A percentile compares a stretch with the other conserved stretches of the same genome.
Evolutionary conservation across 2,797 vertebrate species (phyloP).

Genomic region (Lateolabrax maculatus): DNA sequence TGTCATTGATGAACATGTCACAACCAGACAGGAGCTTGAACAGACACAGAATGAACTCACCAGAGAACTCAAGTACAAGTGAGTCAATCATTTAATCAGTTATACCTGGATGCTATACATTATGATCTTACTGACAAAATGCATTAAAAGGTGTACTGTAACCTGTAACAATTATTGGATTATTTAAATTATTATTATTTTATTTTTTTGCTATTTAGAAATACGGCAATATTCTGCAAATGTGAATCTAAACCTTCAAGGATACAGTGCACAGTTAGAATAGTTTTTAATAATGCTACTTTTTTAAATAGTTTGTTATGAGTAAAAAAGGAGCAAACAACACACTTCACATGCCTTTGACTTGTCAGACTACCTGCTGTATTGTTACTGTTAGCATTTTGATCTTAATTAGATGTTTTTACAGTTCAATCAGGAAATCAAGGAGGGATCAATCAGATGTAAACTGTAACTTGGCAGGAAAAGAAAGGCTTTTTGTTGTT

Average conservation of each 20-base stretch:
- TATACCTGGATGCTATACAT: neutral
- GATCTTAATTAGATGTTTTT: neutral
- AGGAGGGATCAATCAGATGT: neutral
- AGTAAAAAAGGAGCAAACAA: neutral
- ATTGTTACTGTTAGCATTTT: too few relatives aligned
- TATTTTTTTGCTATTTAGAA: neutral
- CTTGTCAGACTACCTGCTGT: neutral
- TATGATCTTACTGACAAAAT: neutral
- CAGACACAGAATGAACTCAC: slow-evolving; percentile 97
- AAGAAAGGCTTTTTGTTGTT: neutral
- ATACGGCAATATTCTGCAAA: neutral
- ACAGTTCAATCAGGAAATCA: neutral
- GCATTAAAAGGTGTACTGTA: neutral
- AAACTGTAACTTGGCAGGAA: neutral
- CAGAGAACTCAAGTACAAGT: slow-evolving; percentile 98
- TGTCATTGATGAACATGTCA: slow-evolving; percentile 93
- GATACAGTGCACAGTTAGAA: neutral
- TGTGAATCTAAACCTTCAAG: neutral
- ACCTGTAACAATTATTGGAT: too few relatives aligned
- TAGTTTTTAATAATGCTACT: neutral
- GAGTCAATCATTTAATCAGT: slow-evolving; percentile 56
- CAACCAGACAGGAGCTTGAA: slow-evolving; percentile 95
- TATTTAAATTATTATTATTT: too few relatives aligned
- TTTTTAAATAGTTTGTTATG: neutral
- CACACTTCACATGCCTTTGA: neutral